Conservation (phyloP, 2,113 vertebrate species). For the Tyto alba region DNA sequence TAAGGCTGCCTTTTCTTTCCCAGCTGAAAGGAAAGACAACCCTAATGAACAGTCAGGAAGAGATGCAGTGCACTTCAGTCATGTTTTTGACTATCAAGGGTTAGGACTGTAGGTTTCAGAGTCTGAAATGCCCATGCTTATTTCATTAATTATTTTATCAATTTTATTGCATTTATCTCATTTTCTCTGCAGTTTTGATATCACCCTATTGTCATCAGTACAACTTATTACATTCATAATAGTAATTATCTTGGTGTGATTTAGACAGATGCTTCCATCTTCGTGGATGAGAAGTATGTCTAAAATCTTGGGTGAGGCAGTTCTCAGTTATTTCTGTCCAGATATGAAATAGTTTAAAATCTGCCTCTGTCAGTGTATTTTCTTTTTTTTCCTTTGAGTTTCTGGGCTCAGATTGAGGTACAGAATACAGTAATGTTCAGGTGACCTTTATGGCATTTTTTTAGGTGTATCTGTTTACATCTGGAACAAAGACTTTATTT, state of each 20-base stretch:
- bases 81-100: background rate
- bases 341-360: background rate
- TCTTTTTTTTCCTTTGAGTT: background rate
- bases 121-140: background rate
- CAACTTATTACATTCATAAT: background rate
- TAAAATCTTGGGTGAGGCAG: background rate
- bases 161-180: background rate
- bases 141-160: background rate
- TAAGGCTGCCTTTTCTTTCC: background rate
- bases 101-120: background rate
- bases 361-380: accelerated
- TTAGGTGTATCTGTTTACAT: background rate
- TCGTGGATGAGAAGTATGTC: background rate
- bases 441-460: background rate
- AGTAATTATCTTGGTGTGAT: background rate
- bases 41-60: background rate
- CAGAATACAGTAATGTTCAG: background rate
- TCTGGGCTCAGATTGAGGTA: background rate
- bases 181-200: accelerated
- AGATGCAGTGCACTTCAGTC: background rate
- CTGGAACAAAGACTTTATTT: background rate
- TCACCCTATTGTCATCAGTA: background rate
- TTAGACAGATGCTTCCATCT: background rate
- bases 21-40: background rate
- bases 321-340: background rate